A percentile compares a stretch with the other conserved stretches of the same genome.
phyloP scores from a whole-genome alignment of 2,113 vertebrate genomes.

The Grammomys surdaster region DNA sequence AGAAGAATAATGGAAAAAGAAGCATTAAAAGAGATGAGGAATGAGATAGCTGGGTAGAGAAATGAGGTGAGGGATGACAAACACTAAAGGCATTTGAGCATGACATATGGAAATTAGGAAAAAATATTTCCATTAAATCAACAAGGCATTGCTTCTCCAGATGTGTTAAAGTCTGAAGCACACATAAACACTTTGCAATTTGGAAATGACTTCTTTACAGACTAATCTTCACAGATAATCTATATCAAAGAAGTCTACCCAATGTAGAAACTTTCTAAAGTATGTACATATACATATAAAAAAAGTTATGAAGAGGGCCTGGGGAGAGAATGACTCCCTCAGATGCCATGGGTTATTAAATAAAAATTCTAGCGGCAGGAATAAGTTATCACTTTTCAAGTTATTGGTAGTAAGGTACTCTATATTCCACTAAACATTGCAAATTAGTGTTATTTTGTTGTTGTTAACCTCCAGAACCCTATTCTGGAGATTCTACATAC shows the following conservation, averaged over 20 bases:
- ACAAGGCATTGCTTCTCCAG: not conserved
- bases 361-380: not conserved
- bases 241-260: not conserved
- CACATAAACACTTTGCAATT: not conserved
- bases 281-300: not conserved
- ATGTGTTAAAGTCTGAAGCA: not conserved
- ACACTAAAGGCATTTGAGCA: not conserved
- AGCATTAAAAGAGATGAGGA: not conserved
- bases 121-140: not conserved
- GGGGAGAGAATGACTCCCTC: not conserved
- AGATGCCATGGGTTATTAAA: not conserved
- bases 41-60: not conserved
- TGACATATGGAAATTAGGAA: not conserved
- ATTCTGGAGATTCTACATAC: not conserved
- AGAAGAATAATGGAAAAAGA: not conserved
- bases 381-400: not conserved
- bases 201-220: not conserved
- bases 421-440: not conserved
- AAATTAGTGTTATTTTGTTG: not conserved
- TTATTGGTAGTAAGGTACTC: not conserved
- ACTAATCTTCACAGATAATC: not conserved
- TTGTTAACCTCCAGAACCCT: not conserved
- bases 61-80: not conserved
- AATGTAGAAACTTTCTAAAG: not conserved
- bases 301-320: not conserved